These are phyloP conservation scores for Nemotelus pantherinus DNA, from an alignment of 2,888 invertebrate species.

Conservation along the genomic window DNA sequence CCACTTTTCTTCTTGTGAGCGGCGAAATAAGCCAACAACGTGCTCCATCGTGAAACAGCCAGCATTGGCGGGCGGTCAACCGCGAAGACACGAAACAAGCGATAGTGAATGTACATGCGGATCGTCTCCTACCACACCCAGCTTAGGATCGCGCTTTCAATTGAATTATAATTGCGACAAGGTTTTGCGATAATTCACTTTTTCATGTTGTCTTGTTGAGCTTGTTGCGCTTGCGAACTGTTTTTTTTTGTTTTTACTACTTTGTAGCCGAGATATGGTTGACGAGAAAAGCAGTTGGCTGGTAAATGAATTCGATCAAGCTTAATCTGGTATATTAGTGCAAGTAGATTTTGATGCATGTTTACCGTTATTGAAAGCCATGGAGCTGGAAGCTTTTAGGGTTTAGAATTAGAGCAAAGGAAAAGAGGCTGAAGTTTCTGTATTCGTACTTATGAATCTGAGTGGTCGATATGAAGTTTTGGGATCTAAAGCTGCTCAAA, in stretches of 20 bases:
- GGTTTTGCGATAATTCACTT: conserved; percentile 43
- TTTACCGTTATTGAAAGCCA: too few relatives aligned
- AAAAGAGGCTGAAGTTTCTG: too few relatives aligned
- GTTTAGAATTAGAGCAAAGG: too few relatives aligned
- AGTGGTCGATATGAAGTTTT: too few relatives aligned
- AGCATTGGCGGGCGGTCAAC: conserved; percentile 41
- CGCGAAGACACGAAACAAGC: conserved; percentile 34
- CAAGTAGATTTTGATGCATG: too few relatives aligned
- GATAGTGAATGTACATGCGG: conserved; percentile 34
- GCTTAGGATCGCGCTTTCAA: conserved; percentile 48
- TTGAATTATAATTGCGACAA: conserved; percentile 47
- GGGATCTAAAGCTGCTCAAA: too few relatives aligned
- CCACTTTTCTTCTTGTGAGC: conserved; percentile 37
- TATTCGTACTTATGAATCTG: too few relatives aligned
- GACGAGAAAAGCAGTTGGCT: too few relatives aligned
- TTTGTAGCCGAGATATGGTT: background rate
- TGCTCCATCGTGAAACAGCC: conserved; percentile 5
- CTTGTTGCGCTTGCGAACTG: background rate
- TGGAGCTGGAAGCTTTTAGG: too few relatives aligned
- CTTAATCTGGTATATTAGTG: too few relatives aligned
- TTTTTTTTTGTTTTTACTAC: conserved; percentile 29
- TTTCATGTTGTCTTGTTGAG: conserved; percentile 2
- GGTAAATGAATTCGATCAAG: too few relatives aligned
- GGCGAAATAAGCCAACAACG: background rate
- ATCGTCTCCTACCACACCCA: conserved; percentile 52